A percentile compares a stretch with the other conserved stretches of the same genome.
Evolutionary conservation across 2,113 vertebrate genomes (phyloP).

Genomic region (Sakesphorus luctuosus): DNA sequence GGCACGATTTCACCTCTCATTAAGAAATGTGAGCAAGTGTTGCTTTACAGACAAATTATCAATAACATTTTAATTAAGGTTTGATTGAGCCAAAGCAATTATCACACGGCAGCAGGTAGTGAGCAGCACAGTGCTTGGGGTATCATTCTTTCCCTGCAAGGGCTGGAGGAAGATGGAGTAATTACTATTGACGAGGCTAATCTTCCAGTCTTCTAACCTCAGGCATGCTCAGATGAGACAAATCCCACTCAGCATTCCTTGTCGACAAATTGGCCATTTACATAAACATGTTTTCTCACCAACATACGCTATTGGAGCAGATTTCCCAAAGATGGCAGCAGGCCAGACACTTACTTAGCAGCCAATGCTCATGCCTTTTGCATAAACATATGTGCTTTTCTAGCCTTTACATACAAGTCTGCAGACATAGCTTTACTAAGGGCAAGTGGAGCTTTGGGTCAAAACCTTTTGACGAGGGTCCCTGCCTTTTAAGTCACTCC

Average conservation of each 20-base stretch:
- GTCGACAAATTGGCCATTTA: background rate
- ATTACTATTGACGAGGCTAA: slow-evolving; percentile 24
- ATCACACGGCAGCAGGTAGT: slow-evolving; percentile 9
- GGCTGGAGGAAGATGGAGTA: background rate
- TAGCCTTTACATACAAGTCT: background rate
- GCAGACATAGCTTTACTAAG: background rate
- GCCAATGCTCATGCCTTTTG: background rate
- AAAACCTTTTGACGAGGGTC: background rate
- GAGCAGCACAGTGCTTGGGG: background rate
- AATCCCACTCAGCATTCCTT: background rate
- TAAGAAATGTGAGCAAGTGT: background rate
- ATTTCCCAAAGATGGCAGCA: slow-evolving; percentile 43
- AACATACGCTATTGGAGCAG: background rate
- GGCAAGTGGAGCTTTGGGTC: background rate
- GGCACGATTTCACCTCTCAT: background rate
- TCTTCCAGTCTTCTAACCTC: background rate
- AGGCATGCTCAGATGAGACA: slow-evolving; percentile 4
- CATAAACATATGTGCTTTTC: background rate
- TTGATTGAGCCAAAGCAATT: slow-evolving; percentile 47
- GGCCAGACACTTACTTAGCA: slow-evolving; percentile 34
- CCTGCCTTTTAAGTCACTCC: slow-evolving; percentile 3
- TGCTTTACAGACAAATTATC: slow-evolving; percentile 41
- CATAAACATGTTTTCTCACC: background rate
- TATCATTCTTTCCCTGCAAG: background rate
- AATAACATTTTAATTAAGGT: slow-evolving; percentile 42